Percentiles rank a stretch among this genome's conserved stretches.
phyloP scores from a whole-genome alignment of 2,113 vertebrate genomes.

The Sinocyclocheilus anshuiensis region DNA sequence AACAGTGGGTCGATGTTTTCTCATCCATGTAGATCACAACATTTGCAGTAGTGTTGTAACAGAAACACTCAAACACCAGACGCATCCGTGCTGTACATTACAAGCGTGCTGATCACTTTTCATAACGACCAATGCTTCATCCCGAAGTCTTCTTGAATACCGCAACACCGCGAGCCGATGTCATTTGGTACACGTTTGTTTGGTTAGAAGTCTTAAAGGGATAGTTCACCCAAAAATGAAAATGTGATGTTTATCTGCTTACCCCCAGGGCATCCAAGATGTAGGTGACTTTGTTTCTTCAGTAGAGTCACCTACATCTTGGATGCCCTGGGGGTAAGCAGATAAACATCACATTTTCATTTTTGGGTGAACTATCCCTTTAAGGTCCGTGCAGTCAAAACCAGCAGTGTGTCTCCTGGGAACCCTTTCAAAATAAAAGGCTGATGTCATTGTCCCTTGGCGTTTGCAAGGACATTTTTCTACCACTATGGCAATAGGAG shows the following conservation, averaged over 20 bases:
- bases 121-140: neutral
- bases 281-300: no score
- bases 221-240: no score
- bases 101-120: neutral
- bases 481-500: slow-evolving; percentile 55
- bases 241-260: no score
- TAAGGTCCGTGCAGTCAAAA: slow-evolving; percentile 48
- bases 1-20: slow-evolving; percentile 12
- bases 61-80: slow-evolving; percentile 30
- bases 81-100: slow-evolving; percentile 20
- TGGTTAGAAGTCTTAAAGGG: slow-evolving; percentile 28
- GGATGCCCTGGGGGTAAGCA: no score
- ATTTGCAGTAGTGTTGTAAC: slow-evolving; percentile 44
- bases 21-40: slow-evolving; percentile 37
- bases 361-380: no score
- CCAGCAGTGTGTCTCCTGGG: slow-evolving; percentile 30
- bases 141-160: neutral
- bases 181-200: slow-evolving; percentile 44
- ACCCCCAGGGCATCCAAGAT: no score
- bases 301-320: no score
- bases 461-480: slow-evolving; percentile 62
- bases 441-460: slow-evolving; percentile 79
- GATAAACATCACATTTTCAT: no score
- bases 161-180: slow-evolving; percentile 22
- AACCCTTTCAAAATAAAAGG: slow-evolving; percentile 55